Evolutionary conservation across 30 jellyfish, hydroid and myxozoan genomes (phyloP).

Genomic region (Turritopsis rubra): DNA sequence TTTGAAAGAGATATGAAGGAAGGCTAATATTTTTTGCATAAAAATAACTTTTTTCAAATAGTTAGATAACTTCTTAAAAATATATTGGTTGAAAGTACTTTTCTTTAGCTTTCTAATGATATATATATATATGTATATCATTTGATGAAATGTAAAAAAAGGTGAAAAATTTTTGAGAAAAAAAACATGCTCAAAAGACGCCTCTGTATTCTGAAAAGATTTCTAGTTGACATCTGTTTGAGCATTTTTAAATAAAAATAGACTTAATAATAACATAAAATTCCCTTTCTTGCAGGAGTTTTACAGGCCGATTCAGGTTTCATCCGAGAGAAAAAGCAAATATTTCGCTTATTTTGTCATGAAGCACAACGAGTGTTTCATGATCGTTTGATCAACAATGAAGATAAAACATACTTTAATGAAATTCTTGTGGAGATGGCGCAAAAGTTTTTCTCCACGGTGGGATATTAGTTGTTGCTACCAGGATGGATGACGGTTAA

Average conservation of each 20-base stretch:
- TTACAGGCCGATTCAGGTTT: slow-evolving; percentile 94
- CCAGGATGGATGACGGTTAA: background rate
- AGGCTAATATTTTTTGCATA: too few species aligned
- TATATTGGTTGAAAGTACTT: too few species aligned
- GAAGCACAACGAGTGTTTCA: slow-evolving; percentile 94
- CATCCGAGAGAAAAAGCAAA: slow-evolving; percentile 83
- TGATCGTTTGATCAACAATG: slow-evolving; percentile 78
- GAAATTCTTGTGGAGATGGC: slow-evolving; percentile 78
- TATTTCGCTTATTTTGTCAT: slow-evolving; percentile 68
- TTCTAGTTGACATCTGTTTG: background rate
- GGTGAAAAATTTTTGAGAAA: too few species aligned
- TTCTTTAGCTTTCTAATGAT: too few species aligned
- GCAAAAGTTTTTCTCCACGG: slow-evolving; percentile 78
- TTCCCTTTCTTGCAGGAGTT: slow-evolving; percentile 36
- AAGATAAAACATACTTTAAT: slow-evolving; percentile 79
- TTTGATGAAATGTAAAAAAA: too few species aligned
- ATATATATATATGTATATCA: too few species aligned
- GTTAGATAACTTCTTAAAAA: too few species aligned
- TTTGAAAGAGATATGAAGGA: too few species aligned
- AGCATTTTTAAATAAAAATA: background rate
- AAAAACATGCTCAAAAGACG: too few species aligned
- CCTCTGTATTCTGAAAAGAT: too few species aligned
- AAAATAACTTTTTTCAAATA: too few species aligned
- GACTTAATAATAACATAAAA: background rate
- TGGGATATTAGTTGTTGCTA: slow-evolving; percentile 23